A percentile compares a stretch with the other conserved stretches of the same genome.
Evolutionary conservation across 2,888 invertebrate genomes (phyloP).

Genomic region (Bombylius major): DNA sequence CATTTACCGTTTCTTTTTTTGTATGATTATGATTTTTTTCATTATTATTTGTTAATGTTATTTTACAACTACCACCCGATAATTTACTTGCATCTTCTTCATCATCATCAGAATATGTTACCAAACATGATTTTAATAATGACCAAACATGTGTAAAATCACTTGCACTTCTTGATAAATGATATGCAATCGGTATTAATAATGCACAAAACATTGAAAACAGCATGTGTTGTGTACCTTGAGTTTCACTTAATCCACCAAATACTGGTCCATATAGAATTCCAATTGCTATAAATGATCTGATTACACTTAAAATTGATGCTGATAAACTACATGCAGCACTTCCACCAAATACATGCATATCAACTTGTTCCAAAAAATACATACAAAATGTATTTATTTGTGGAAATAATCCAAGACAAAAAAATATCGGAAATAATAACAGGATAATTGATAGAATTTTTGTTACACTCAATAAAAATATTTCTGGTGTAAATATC

Average conservation of each 20-base stretch:
- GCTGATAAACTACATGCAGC: constrained; percentile 75
- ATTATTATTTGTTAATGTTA: too few relatives aligned
- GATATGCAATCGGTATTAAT: constrained; percentile 78
- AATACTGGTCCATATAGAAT: constrained; percentile 78
- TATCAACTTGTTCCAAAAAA: constrained; percentile 88
- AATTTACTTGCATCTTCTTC: constrained; percentile 13
- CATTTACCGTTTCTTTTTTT: not conserved
- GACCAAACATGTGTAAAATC: constrained; percentile 86
- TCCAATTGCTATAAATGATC: constrained; percentile 67
- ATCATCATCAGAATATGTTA: constrained; percentile 62
- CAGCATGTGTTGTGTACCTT: constrained; percentile 72
- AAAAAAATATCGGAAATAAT: constrained; percentile 88
- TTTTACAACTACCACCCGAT: too few relatives aligned
- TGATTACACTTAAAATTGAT: constrained; percentile 66
- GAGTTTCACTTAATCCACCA: constrained; percentile 70
- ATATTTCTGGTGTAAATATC: constrained; percentile 41
- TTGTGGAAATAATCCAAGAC: constrained; percentile 90
- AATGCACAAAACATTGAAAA: constrained; percentile 92
- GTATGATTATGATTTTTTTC: not conserved
- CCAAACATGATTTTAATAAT: constrained; percentile 61
- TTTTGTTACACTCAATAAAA: constrained; percentile 56
- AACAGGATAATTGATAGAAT: constrained; percentile 68
- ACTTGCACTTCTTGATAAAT: constrained; percentile 82
- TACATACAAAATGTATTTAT: constrained; percentile 96
- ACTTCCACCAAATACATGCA: constrained; percentile 80